Base-by-base conservation (phyloP, 35 echinoderm and acorn worm genomes). In the Lytechinus variegatus region DNA sequence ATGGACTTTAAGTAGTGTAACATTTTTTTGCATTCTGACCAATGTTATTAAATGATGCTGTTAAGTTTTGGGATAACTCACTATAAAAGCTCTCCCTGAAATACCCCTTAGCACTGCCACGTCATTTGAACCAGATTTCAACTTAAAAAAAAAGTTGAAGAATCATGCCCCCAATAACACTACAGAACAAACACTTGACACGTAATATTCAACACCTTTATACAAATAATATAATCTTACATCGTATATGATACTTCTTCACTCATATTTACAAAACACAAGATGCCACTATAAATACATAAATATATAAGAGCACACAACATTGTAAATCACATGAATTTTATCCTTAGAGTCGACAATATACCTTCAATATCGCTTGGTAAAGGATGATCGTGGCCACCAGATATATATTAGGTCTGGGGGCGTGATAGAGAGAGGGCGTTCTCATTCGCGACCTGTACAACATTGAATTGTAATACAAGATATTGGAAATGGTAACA, bases 401-500 rank as follows among this genome's bases (percentile, higher is more conserved):
- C 66, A 79, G 66, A 79, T 24, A 79, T 71, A 71, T 71, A 71
- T 79, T 7, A 79, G 66, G 66, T 79, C 66, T 79, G 66, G 66
- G 66, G 66, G 66, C 66, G 66, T 24, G 66, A 24, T 16, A 79
- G 66, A 79, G 66, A 79, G 66, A 79, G 66, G 33, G 33, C 2
- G 33, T 44, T 44, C 66, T 79, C 16, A 24, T n/a, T n/a, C 66
- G 66, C 19, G 66, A 79, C 66, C 66, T 79, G 66, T 79, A 19
- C 66, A 79, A 21, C n/a, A 79, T 79, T 24, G 66, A 79, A 79
- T 79, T n/a, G 66, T 79, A 79, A 79, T 79, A 79, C 66, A 79
- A 79, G 14, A 79, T 79, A 79, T 79, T 79, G 66, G 66, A 79
- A 79, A 71, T 71, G 61, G 61, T 71, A 71, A 71, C 61, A n/a